These are phyloP conservation scores for Botia almorhae DNA, from an alignment of 2,797 vertebrate genomes.

Conservation along the genomic window DNA sequence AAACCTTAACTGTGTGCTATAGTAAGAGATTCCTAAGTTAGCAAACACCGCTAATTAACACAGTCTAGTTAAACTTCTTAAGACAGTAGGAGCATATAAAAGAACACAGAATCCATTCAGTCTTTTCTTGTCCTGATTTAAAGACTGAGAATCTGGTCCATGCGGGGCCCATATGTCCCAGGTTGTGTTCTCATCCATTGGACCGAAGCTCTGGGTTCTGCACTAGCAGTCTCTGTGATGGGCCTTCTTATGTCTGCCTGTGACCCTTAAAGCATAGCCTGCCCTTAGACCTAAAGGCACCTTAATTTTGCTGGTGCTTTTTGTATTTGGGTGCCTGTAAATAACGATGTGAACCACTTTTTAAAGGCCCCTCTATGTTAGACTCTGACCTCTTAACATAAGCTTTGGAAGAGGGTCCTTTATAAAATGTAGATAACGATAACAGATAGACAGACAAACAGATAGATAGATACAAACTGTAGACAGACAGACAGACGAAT, in stretches of 20 bases:
- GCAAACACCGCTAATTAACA: constrained; percentile 26
- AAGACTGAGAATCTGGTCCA: constrained; percentile 15
- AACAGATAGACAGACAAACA: no score
- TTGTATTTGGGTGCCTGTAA: constrained; percentile 35
- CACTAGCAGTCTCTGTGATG: constrained; percentile 30
- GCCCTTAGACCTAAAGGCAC: constrained; percentile 26
- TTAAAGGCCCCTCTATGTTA: constrained; percentile 41
- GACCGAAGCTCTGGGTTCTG: constrained; percentile 36
- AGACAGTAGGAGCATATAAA: constrained; percentile 31
- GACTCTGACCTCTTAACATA: constrained; percentile 47
- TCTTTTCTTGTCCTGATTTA: constrained; percentile 25
- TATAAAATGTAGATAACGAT: background rate
- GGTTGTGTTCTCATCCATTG: constrained; percentile 42
- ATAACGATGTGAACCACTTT: constrained; percentile 21
- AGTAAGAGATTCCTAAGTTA: constrained; percentile 9
- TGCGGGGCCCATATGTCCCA: constrained; percentile 15
- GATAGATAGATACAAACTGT: no score
- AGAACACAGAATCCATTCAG: constrained; percentile 25
- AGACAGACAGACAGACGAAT: no score
- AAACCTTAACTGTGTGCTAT: background rate
- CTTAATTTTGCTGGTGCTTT: constrained; percentile 9
- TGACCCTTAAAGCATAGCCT: constrained; percentile 13
- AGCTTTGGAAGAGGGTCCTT: constrained; percentile 57
- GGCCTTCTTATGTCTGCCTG: constrained; percentile 17
- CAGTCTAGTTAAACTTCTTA: constrained; percentile 1